Percentiles rank a stretch among this genome's conserved stretches.
These are phyloP conservation scores for Himalopsyche anomala DNA, from an alignment of 2,888 invertebrate species.

Conservation along the genomic window DNA sequence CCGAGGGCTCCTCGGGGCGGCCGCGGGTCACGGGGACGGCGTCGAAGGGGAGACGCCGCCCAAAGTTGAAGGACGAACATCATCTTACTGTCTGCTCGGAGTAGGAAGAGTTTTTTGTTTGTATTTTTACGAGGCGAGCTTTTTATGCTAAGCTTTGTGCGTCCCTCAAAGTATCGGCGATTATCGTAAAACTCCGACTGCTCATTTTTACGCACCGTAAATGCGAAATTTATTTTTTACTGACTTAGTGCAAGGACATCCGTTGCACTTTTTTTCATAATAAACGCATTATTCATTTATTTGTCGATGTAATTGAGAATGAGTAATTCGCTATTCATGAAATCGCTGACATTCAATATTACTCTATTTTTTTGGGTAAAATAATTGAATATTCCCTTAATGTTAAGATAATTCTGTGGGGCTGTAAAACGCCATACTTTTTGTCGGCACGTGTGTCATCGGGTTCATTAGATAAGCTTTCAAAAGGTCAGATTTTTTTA, in stretches of 20 bases:
- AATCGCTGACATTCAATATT: no score
- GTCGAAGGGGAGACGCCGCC: conserved; percentile 66
- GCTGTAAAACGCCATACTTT: background rate
- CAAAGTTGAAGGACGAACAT: conserved; percentile 65
- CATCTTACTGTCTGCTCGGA: conserved; percentile 64
- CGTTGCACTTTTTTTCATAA: conserved; percentile 1
- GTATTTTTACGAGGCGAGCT: conserved; percentile 49
- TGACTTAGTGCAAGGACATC: conserved; percentile 20
- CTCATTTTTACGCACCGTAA: conserved; percentile 23
- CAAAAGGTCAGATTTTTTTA: conserved; percentile 6
- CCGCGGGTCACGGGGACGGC: conserved; percentile 47
- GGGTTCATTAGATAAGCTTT: background rate
- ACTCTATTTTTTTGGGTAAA: no score
- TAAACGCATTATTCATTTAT: no score
- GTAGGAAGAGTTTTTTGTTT: conserved; percentile 63
- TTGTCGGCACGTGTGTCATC: conserved; percentile 23
- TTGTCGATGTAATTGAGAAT: no score
- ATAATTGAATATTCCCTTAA: no score
- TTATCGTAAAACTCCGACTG: conserved; percentile 4
- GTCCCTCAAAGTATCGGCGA: conserved; percentile 27
- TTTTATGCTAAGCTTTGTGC: conserved; percentile 43
- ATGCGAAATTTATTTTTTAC: conserved; percentile 27
- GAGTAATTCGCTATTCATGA: no score
- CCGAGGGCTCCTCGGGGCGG: conserved; percentile 65
- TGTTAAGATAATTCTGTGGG: no score